These are phyloP conservation scores for Lophius americanus DNA, from an alignment of 2,797 vertebrate genomes.

Conservation along the genomic window DNA sequence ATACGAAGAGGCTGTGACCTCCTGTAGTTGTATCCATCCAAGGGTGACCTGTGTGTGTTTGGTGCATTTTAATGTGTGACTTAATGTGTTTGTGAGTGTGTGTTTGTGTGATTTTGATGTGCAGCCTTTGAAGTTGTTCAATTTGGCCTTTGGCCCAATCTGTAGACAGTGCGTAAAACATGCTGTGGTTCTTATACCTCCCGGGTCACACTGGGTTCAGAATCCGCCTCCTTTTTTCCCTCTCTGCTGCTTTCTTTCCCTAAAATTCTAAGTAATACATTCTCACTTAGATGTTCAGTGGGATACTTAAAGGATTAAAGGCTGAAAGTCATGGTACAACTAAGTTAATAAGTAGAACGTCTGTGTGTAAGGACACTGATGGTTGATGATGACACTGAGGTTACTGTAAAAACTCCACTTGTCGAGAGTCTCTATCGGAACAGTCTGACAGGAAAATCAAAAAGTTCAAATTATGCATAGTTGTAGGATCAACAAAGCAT, in stretches of 20 bases:
- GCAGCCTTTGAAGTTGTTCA: slow-evolving; percentile 47
- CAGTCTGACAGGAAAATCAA: too few relatives aligned
- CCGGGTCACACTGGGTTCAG: slow-evolving; percentile 25
- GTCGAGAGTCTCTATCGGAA: too few relatives aligned
- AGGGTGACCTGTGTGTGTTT: slow-evolving; percentile 27
- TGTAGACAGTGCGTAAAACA: slow-evolving; percentile 42
- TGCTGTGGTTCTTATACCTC: slow-evolving; percentile 20
- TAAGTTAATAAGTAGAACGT: too few relatives aligned
- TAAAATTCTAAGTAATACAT: background rate
- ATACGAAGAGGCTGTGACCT: background rate
- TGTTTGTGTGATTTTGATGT: slow-evolving; percentile 14
- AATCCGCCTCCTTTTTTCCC: slow-evolving; percentile 20
- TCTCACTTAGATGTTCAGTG: too few relatives aligned
- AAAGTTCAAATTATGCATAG: too few relatives aligned
- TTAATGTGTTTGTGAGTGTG: slow-evolving; percentile 14
- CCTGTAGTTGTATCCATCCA: slow-evolving; percentile 14
- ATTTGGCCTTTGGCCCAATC: slow-evolving; percentile 33
- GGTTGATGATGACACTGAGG: too few relatives aligned
- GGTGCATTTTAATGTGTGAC: slow-evolving; percentile 27
- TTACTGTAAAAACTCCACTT: too few relatives aligned
- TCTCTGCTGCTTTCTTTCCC: background rate
- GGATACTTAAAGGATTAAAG: too few relatives aligned
- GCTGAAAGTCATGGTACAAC: too few relatives aligned
- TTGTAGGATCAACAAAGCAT: too few relatives aligned
- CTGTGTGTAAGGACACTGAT: too few relatives aligned